Conservation (phyloP, 2,888 invertebrate genomes). For the Ametastegia equiseti region DNA sequence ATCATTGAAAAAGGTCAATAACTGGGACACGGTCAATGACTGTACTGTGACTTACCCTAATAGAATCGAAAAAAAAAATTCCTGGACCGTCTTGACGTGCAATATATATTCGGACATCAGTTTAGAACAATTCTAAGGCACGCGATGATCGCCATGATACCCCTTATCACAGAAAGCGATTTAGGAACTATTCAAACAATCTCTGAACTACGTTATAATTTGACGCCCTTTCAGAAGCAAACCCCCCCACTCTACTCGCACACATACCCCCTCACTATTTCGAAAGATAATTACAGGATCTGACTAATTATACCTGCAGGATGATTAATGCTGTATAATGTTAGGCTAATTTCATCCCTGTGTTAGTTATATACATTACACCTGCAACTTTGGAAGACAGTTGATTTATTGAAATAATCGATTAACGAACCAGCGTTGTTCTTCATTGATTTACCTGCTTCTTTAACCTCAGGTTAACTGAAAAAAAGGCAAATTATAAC, state of each 20-base stretch:
- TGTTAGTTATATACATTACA: not conserved
- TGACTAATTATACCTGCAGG: conserved; percentile 16
- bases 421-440: not conserved
- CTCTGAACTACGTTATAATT: conserved; percentile 17
- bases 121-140: not conserved
- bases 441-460: not conserved
- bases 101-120: not conserved
- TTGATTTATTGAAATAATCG: not conserved
- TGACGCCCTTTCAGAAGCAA: not conserved
- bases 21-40: too few relatives aligned
- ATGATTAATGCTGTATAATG: conserved; percentile 28
- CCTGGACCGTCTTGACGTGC: too few relatives aligned
- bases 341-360: conserved; percentile 12
- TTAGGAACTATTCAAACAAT: conserved; percentile 28
- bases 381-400: not conserved
- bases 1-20: too few relatives aligned
- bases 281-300: conserved; percentile 25
- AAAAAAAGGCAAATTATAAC: too few relatives aligned
- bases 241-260: not conserved
- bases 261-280: conserved; percentile 16
- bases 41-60: too few relatives aligned
- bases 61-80: too few relatives aligned
- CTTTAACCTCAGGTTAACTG: not conserved
- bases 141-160: not conserved
- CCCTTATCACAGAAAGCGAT: conserved; percentile 6